Base-by-base conservation (phyloP, 2,113 vertebrate species). In the Megatriorchis doriae region DNA sequence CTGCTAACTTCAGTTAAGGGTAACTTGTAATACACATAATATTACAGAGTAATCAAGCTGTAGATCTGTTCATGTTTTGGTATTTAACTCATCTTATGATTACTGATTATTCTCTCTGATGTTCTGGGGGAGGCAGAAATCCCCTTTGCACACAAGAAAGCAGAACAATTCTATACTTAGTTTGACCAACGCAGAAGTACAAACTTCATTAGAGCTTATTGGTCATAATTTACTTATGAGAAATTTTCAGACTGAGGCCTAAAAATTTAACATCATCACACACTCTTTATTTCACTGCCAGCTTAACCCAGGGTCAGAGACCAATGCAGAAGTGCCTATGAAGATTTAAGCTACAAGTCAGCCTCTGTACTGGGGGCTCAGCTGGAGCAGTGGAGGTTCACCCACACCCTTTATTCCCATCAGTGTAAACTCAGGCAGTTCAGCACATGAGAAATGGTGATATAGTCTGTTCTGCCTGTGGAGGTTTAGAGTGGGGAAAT, bases 391-490 rank as follows among this genome's bases (percentile, higher is more conserved):
- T 2, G 15, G 77, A 52, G 31, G 61, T 45, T 90, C 59, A 43
- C 14, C 40, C 55, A 12, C 5, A 13, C 9, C 27, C 34, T 40
- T 47, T 27, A 11, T 16, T 45, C 45, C 53, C 7, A 1, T 5
- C 43, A 20, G 6, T 1, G 8, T 26, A 11, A 65, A 32, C 40
- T 67, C 25, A 22, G 50, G 34, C 34, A 52, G 63, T 31, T 70
- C 3, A 77, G 50, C 48, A 45, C 70, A 4, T 2, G 6, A 77
- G 48, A 65, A 86, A 58, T 12, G 29, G 50, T n/a, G 11, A 58
- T 1, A 29, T 1, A 38, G 42, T 14, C 50, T 3, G 0, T 62
- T 67, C 55, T 71, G 52, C 34, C 42, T 4, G 10, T 1, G 4
- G 32, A 45, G 27, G 10, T 6, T 62, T 34, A 74, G 13, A 55